phyloP scores from a whole-genome alignment of 2,113 vertebrate genomes.

The Typhlomys cinereus region DNA sequence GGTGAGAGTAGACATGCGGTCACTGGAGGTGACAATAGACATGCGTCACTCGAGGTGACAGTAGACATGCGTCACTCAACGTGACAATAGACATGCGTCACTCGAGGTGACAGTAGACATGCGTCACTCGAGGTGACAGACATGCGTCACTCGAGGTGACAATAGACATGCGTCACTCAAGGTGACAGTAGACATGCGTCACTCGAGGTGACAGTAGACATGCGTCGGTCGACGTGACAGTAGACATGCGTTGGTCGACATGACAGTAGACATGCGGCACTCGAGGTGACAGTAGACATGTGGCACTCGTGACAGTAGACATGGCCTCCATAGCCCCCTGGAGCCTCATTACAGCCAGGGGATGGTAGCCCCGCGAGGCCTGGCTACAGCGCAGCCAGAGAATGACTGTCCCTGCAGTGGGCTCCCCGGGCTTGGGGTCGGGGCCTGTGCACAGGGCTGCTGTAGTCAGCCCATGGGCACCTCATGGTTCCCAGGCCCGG shows the following conservation, averaged over 20 bases:
- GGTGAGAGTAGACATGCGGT: no score
- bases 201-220: rapidly evolving
- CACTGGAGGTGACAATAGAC: rapidly evolving
- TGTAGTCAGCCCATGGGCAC: no score
- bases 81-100: rapidly evolving
- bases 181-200: rapidly evolving
- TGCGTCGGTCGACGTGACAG: rapidly evolving
- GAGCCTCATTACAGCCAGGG: background rate
- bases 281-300: rapidly evolving
- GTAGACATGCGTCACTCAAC: rapidly evolving
- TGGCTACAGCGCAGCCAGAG: background rate
- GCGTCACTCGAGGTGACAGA: no score
- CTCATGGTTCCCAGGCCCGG: no score
- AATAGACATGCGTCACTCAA: rapidly evolving
- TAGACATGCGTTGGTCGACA: rapidly evolving
- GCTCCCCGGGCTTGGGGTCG: rapidly evolving
- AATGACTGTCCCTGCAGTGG: rapidly evolving
- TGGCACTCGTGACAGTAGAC: no score
- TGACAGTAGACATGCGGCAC: rapidly evolving
- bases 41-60: background rate
- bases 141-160: background rate
- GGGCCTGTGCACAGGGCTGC: rapidly evolving
- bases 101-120: rapidly evolving
- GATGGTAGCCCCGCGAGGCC: rapidly evolving
- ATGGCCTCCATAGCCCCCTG: background rate